A percentile compares a stretch with the other conserved stretches of the same genome.
Conservation (phyloP, 2,888 invertebrate species). For the Leptopilina syphax region DNA sequence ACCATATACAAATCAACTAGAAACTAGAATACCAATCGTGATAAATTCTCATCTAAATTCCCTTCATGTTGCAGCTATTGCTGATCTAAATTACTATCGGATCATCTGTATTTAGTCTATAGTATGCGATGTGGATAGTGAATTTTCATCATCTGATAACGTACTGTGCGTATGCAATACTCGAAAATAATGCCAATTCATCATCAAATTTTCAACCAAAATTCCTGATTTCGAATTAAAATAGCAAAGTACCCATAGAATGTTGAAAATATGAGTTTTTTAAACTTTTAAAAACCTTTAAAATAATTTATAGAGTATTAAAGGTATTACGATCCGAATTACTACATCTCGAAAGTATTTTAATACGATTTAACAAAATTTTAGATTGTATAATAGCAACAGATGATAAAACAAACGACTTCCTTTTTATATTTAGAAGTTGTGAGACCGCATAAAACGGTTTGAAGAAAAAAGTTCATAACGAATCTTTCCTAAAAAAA, state of each 20-base stretch:
- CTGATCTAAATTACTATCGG: conserved; percentile 18
- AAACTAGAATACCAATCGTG: conserved; percentile 24
- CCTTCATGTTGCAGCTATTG: conserved; percentile 30
- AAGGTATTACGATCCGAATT: too few species aligned
- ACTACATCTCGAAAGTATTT: too few species aligned
- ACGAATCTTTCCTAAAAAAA: neutral
- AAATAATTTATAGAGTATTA: too few species aligned
- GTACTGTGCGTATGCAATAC: neutral
- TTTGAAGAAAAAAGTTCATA: neutral
- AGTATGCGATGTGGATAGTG: conserved; percentile 22
- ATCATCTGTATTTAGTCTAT: conserved; percentile 16
- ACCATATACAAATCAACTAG: conserved; percentile 11
- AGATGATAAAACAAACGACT: neutral
- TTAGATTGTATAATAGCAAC: neutral
- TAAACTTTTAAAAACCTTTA: too few species aligned
- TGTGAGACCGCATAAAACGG: too few species aligned
- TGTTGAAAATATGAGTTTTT: too few species aligned
- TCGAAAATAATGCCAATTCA: neutral
- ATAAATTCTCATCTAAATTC: conserved; percentile 34
- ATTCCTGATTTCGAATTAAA: neutral
- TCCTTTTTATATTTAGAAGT: too few species aligned
- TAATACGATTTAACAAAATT: too few species aligned
- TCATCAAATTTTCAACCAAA: neutral
- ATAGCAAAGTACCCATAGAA: too few species aligned
- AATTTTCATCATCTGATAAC: conserved; percentile 16